These are phyloP conservation scores for Yponomeuta sedellus DNA, from an alignment of 2,888 invertebrate genomes.

Conservation along the genomic window DNA sequence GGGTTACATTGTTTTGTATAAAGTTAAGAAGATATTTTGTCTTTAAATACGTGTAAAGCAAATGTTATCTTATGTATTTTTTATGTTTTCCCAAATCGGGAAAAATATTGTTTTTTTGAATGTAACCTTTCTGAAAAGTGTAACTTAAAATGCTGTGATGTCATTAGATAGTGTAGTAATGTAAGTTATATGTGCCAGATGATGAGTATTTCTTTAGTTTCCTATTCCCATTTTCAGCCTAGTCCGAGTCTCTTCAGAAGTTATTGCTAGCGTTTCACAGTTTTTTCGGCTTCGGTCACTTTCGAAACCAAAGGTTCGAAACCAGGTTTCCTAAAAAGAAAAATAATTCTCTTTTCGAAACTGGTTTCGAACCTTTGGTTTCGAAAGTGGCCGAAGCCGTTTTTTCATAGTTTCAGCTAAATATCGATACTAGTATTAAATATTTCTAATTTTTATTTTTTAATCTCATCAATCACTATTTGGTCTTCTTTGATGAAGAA, in stretches of 20 bases:
- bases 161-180: conserved; percentile 41
- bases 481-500: background rate
- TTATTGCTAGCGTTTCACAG: too few species aligned
- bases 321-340: too few species aligned
- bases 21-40: background rate
- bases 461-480: background rate
- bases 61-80: conserved; percentile 7
- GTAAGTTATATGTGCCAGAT: conserved; percentile 67
- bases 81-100: background rate
- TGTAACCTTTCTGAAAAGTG: conserved; percentile 13
- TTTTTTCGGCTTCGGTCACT: too few species aligned
- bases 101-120: conserved; percentile 1
- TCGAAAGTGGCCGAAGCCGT: too few species aligned
- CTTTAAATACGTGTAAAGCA: conserved; percentile 4
- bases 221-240: background rate
- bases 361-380: too few species aligned
- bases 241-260: background rate
- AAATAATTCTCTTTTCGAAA: too few species aligned
- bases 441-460: background rate
- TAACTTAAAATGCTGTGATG: conserved; percentile 45
- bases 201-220: conserved; percentile 14
- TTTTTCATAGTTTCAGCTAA: background rate
- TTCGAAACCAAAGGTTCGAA: too few species aligned
- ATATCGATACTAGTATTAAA: background rate
- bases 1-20: conserved; percentile 4